phyloP scores from a whole-genome alignment of 2,888 invertebrate species.

The Acanthosepion pharaonis region DNA sequence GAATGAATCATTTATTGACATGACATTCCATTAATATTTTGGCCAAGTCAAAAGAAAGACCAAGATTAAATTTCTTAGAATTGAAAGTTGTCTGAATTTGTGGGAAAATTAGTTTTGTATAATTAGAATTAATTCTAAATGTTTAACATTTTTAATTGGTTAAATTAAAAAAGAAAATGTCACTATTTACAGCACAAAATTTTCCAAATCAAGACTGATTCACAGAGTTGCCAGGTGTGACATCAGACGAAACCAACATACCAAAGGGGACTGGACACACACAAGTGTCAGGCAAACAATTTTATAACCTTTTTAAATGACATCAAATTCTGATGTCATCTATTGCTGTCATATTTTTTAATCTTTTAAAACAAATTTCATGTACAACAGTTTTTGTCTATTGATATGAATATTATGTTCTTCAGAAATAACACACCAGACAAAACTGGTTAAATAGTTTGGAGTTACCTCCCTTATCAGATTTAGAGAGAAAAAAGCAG shows the following conservation, averaged over 20 bases:
- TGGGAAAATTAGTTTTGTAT: background rate
- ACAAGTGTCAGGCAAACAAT: background rate
- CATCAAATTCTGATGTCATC: background rate
- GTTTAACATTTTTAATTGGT: background rate
- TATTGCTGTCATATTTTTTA: background rate
- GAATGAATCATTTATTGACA: background rate
- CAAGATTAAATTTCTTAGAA: background rate
- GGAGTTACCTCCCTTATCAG: background rate
- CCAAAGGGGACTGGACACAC: background rate
- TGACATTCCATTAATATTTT: background rate
- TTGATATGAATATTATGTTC: background rate
- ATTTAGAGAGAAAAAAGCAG: background rate
- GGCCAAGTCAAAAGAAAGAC: background rate
- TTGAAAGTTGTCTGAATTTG: background rate
- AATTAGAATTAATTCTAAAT: background rate
- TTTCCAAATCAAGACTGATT: background rate
- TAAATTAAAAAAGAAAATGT: background rate
- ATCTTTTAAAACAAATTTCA: background rate
- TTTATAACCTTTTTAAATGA: background rate
- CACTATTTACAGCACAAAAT: background rate
- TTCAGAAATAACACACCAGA: background rate
- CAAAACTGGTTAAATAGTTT: background rate
- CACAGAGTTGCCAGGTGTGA: background rate
- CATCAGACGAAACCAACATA: background rate
- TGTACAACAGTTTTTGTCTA: background rate